Base-by-base conservation (phyloP, 2,113 vertebrate species). In the Hystrix cristata region DNA sequence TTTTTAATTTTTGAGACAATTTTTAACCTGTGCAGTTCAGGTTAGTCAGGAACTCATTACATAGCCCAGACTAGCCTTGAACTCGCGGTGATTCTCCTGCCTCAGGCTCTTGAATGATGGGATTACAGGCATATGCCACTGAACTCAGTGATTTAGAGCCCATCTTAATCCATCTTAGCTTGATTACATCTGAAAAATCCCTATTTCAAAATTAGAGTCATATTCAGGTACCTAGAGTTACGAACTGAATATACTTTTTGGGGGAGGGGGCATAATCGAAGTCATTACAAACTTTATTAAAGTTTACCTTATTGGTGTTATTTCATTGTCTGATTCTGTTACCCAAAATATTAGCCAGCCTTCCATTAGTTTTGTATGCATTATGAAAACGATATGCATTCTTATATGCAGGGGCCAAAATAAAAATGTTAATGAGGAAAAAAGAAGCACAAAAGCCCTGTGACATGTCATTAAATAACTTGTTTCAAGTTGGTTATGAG, bases 371-470 rank as follows among this genome's bases (percentile, higher is more conserved):
- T 96, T 90, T 76, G 53, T 15, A 67, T 82, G 27, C 53, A 3
- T n/a, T 62, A 65, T 21, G 16, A 48, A 90, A 86, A 74, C 53
- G 15, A 74, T 69, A 65, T 64, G 15, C 34, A 82, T 87, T 93
- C 34, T 53, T 69, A 29, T 57, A 27, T n/a, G 55, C 71, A 84
- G 46, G 79, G 62, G 55, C 9, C 51, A 82, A 91, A 91, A 43
- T 96, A 60, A 93, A 92, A 83, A 67, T 69, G 67, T 59, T 90
- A 57, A 18, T 78, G 29, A 16, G 46, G 48, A 82, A 86, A 78
- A 87, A 92, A 92, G 53, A 79, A 51, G n/a, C 57, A 13, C 31
- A 72, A 79, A 87, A 85, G 8, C 18, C 8, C 6, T 46, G 4
- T 57, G 46, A 78, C 9, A 48, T 89, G 55, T 18, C 19, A 64